Percentiles rank a stretch among this genome's conserved stretches.
Evolutionary conservation across 2,888 invertebrate species (phyloP).

Genomic region (Lasius platythorax): DNA sequence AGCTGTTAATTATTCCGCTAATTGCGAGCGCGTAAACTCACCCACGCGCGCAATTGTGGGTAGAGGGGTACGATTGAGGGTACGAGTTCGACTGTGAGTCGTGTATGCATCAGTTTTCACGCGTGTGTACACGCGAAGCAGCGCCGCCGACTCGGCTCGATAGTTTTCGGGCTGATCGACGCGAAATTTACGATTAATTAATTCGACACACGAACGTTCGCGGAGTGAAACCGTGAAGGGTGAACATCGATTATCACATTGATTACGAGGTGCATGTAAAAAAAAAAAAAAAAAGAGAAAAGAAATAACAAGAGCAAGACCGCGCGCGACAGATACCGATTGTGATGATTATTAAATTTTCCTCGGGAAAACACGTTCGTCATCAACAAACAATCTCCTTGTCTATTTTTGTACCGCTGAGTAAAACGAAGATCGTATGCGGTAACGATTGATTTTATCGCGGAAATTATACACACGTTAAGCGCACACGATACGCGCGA

Average conservation of each 20-base stretch:
- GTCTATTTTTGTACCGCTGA: neutral
- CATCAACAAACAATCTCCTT: neutral
- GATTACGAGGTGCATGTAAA: conserved; percentile 6
- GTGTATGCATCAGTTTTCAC: conserved; percentile 50
- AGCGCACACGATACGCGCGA: neutral
- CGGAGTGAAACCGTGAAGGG: conserved; percentile 50
- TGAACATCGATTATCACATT: conserved; percentile 38
- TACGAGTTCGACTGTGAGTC: conserved; percentile 8
- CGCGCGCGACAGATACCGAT: neutral
- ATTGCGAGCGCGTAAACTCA: conserved; percentile 53
- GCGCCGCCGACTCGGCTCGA: neutral
- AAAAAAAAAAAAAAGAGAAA: neutral
- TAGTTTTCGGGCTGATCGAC: neutral
- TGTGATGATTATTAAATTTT: neutral
- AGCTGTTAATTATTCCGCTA: conserved; percentile 43
- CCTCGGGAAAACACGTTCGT: neutral
- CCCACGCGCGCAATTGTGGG: conserved; percentile 32
- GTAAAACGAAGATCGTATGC: neutral
- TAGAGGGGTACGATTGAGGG: conserved; percentile 25
- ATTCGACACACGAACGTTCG: neutral
- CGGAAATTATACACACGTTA: neutral
- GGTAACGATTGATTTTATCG: conserved; percentile 1
- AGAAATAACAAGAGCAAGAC: neutral
- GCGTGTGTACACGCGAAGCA: conserved; percentile 22
- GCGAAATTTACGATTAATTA: conserved; percentile 27